Evolutionary conservation across 1,140 invertebrate species (phyloP).

Genomic region (Trichonephila clavipes): DNA sequence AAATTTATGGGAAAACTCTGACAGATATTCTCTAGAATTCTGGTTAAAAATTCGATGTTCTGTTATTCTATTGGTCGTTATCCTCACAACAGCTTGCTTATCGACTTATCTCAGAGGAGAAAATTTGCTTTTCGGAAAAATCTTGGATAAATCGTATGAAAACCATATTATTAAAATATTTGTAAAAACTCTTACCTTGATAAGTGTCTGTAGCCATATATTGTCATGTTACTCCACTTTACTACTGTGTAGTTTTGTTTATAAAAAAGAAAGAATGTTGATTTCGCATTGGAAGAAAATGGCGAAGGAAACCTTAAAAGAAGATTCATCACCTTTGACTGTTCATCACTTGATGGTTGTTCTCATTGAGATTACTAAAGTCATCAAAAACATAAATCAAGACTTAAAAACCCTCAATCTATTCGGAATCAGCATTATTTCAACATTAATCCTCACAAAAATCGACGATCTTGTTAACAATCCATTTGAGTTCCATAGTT

Average conservation of each 20-base stretch:
- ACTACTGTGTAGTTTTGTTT: neutral
- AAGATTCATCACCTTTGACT: neutral
- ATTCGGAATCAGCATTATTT: neutral
- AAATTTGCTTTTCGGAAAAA: neutral
- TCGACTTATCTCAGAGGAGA: neutral
- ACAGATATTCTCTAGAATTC: neutral
- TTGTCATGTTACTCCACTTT: neutral
- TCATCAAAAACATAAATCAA: neutral
- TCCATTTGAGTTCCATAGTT: neutral
- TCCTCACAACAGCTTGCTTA: neutral
- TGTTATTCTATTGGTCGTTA: neutral
- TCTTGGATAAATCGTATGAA: neutral
- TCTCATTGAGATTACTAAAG: neutral
- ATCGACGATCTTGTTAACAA: neutral
- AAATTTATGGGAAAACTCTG: too few species aligned
- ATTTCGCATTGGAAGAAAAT: neutral
- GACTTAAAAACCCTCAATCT: neutral
- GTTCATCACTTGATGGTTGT: neutral
- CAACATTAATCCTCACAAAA: neutral
- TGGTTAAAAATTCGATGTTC: conserved; percentile 17
- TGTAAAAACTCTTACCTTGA: neutral
- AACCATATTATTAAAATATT: neutral
- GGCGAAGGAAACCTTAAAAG: neutral
- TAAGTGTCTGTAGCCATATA: neutral
- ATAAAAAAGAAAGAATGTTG: conserved; percentile 2